Conservation (phyloP, 2,888 invertebrate species). For the Papilio demoleus region DNA sequence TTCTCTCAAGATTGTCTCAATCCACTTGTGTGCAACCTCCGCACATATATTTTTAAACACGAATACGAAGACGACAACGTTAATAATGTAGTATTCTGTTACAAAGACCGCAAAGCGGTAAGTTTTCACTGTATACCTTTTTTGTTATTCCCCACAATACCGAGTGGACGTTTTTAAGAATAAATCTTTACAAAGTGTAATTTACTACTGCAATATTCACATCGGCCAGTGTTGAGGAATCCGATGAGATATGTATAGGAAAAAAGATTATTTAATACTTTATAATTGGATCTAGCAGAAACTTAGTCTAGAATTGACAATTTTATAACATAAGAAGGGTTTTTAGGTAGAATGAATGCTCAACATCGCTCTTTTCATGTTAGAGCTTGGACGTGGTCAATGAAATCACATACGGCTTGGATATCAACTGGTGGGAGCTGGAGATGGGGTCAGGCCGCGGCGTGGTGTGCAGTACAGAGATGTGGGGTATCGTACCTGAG, state of each 20-base stretch:
- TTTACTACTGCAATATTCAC: neutral
- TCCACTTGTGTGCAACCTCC: constrained; percentile 33
- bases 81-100: constrained; percentile 77
- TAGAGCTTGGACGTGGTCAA: neutral
- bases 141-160: constrained; percentile 19
- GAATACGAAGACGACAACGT: constrained; percentile 62
- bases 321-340: neutral
- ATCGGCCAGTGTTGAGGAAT: neutral
- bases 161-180: constrained; percentile 4
- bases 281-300: neutral
- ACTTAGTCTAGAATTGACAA: neutral
- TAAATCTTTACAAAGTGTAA: neutral
- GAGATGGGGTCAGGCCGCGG: too few relatives aligned
- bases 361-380: too few relatives aligned
- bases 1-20: constrained; percentile 33
- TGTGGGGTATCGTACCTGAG: constrained; percentile 64
- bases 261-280: neutral
- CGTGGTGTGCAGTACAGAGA: too few relatives aligned
- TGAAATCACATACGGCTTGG: neutral
- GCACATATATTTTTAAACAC: constrained; percentile 45
- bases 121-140: constrained; percentile 61
- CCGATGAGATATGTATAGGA: neutral
- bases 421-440: neutral
- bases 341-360: too few relatives aligned
- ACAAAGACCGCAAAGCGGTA: constrained; percentile 73